These are phyloP conservation scores for Cataglyphis hispanica DNA, from an alignment of 1,140 invertebrate species.

Conservation along the genomic window DNA sequence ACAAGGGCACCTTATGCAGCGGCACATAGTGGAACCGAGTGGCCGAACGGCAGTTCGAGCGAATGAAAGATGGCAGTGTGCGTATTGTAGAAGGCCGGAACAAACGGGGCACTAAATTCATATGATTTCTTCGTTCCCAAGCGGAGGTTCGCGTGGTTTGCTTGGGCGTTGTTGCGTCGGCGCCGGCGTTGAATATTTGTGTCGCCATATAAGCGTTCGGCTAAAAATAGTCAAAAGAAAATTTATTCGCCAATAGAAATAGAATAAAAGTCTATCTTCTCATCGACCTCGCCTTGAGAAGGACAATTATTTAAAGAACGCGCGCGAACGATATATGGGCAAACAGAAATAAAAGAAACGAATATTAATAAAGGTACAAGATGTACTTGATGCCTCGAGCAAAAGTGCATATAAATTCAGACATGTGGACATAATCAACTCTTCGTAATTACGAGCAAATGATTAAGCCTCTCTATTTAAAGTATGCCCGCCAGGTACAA, in stretches of 20 bases:
- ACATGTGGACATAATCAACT: constrained; percentile 35
- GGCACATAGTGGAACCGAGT: constrained; percentile 51
- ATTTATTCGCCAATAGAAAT: constrained; percentile 27
- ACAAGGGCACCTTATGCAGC: constrained; percentile 69
- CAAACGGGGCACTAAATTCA: constrained; percentile 73
- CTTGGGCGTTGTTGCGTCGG: constrained; percentile 58
- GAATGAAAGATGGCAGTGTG: constrained; percentile 70
- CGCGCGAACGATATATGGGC: neutral
- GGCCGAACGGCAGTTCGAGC: constrained; percentile 51
- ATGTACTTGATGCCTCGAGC: neutral
- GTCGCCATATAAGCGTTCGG: neutral
- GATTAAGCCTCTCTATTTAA: constrained; percentile 3
- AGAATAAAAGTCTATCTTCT: neutral
- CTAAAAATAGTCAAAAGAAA: constrained; percentile 23
- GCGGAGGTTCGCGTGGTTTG: constrained; percentile 44
- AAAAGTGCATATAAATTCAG: constrained; percentile 24
- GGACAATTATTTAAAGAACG: neutral
- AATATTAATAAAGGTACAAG: constrained; percentile 39
- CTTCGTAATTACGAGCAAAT: constrained; percentile 38
- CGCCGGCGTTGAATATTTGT: constrained; percentile 48
- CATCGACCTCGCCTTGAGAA: neutral
- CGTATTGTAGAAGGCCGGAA: constrained; percentile 60
- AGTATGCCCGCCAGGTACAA: neutral
- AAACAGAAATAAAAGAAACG: neutral
- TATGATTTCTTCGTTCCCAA: constrained; percentile 66